Base-by-base conservation (phyloP, 2,797 vertebrate species). In the Oreochromis grahami region DNA sequence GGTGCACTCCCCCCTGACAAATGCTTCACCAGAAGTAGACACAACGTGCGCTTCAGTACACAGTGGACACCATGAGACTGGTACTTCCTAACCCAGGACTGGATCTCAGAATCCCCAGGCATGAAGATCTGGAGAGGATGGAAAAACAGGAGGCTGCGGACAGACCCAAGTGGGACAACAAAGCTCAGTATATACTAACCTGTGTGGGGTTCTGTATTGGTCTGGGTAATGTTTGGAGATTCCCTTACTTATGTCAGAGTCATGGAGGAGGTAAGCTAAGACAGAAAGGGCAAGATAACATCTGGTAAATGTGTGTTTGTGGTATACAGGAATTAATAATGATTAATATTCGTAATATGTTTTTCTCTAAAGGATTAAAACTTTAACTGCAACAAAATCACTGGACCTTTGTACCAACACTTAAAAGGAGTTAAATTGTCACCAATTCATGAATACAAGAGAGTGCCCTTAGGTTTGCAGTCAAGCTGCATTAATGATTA, bases 81-180 rank as follows among this genome's bases (percentile, higher is more conserved):
- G 11, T 91, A 4, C 38, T 94, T 45, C 85, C 90, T 6, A 94
- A 95, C 84, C 92, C 90, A 2, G 90, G 92, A 36, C 70, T 95
- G 72, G 91, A 93, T 29, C 48, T 79, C 5, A 86, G 94, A 43
- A 94, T 94, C 87, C 89, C 74, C 7, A 55, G 80, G 65, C 72
- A 96, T 79, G 91, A 86, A 1, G 92, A 97, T 21, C 96, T 98
- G 86, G 97, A 98, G 50, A 84, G 84, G 82, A 87, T 97, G 41
- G 98, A 98, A 82, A 52, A 92, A 86, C 74, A 81, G 41, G 60
- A 52, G 76, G 94, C 92, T 24, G 90, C 78, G 8, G 95, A 96
- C 7, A 96, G 98, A 86, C 98, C 98, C 7, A 95, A 98, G 94
- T 99, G 98, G 98, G 98, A 98, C 93, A 99, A 98, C 94, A 99